Base-by-base conservation (phyloP, 2,113 vertebrate genomes). In the Notechis scutatus region DNA sequence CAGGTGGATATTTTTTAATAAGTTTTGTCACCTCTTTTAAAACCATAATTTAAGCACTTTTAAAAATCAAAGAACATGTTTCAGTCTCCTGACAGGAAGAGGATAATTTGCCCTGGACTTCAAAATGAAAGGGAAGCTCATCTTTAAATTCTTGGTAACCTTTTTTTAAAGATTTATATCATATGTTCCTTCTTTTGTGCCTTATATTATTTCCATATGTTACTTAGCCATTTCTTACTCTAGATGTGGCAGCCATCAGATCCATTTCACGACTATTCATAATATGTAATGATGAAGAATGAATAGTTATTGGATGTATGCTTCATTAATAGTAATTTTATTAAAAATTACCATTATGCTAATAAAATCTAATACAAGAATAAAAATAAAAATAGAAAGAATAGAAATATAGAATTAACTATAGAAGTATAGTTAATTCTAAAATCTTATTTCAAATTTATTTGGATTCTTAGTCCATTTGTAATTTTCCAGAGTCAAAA, bases 11-110 rank as follows among this genome's bases (percentile, higher is more conserved):
- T 74, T 74, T 61, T 61, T 34, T 34, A 18, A 74, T 74, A 74
- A 2, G n/a, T 34, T 74, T 74, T 18, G 14, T 74, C n/a, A 34
- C n/a, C 14, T 74, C 89, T 85, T 95, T 94, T 93, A 34, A 85
- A 50, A 26, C 57, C 88, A n/a, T 92, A 87, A 88, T 69, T 88
- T 92, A 64, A 88, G n/a, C 57, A 39, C 57, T 57, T 64, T 88
- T 69, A 92, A 45, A 69, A 88, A 92, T 64, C 87, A 45, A n/a
- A 47, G 47, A 47, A 47, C 11, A 69, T 64, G 85, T 69, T 50
- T 87, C 59, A 61, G n/a, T 52, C n/a, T 74, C 14, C n/a, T 74
- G n/a, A n/a, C n/a, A 74, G 15, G 3, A 61, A 9, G n/a, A 15
- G 5, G n/a, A 34, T 74, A n/a, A 74, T 34, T 34, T 74, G 64